These are phyloP conservation scores for Augochlora pura DNA, from an alignment of 1,140 invertebrate species.

Conservation along the genomic window DNA sequence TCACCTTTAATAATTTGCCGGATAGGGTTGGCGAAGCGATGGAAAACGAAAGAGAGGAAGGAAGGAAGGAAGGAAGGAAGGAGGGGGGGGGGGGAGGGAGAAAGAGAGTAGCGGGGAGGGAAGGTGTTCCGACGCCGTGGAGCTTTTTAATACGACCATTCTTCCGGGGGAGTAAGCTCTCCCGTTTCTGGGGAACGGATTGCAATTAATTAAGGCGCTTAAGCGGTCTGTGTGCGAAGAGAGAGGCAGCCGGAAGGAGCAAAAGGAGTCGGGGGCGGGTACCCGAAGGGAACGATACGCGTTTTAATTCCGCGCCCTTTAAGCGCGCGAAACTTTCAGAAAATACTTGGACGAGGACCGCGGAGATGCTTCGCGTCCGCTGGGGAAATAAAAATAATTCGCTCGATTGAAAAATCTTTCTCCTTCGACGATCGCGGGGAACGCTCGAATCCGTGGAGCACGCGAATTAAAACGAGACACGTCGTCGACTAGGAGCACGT, in stretches of 20 bases:
- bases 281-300: constrained; percentile 20
- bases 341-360: background rate
- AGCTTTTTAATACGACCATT: constrained; percentile 30
- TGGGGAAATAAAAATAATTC: background rate
- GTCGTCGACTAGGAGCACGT: background rate
- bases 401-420: background rate
- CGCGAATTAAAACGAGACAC: background rate
- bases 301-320: constrained; percentile 36
- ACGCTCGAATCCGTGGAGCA: background rate
- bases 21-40: background rate
- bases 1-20: constrained; percentile 22
- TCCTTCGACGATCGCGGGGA: background rate
- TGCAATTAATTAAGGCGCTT: constrained; percentile 45
- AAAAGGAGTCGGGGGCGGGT: background rate
- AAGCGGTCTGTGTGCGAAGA: constrained; percentile 25
- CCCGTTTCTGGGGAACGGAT: constrained; percentile 23
- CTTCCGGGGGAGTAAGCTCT: constrained; percentile 13
- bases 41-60: too few species aligned
- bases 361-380: background rate
- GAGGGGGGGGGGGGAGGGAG: background rate
- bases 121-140: constrained; percentile 6
- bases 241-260: constrained; percentile 9
- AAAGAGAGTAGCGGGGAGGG: background rate
- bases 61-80: too few species aligned
- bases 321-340: constrained; percentile 7